Evolutionary conservation across 2,888 invertebrate species (phyloP), one percentile per base, ranked within the genome.

Genomic region (Aleiodes testaceus): DNA sequence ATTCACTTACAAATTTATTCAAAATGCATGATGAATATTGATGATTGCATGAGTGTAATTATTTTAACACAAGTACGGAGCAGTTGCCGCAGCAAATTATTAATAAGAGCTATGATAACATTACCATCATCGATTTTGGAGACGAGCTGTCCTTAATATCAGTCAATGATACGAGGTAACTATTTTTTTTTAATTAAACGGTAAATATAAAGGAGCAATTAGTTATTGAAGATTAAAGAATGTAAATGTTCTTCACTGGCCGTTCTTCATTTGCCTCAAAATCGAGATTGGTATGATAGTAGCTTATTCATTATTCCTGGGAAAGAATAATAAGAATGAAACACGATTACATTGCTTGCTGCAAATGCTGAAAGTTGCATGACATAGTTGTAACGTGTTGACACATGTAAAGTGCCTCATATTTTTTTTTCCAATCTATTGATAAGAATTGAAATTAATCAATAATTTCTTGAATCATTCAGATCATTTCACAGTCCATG

Each of bases 401-500:
- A 3, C 36, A 11, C 36, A 36, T 36, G 36, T 36, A 11, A 36
- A 36, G 5, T 26, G 3, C 3, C n/a, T n/a, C n/a, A n/a, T n/a
- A n/a, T 1, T 26, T 26, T 2, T 26, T 26, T 26, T 5, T 26
- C 3, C 4, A 5, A 1, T 26, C 3, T 26, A 26, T 26, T 26
- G 26, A 26, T 26, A 26, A 26, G 36, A 11, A 7, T 36, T 30
- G 30, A 14, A 53, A 26, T 52, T 22, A 11, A 55, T 52, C 4
- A 42, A 20, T 66, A 30, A 52, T 52, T 50, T 66, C 1, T 50
- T 16, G 2, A 22, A 3, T 42, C 50, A 36, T 63, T 18, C 70
- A 87, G 87, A 70, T 81, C 80, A 4, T 85, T 87, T 72, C 84
- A 87, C 69, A 87, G 83, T 70, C 92, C 92, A 66, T 95, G 95